phyloP scores from a whole-genome alignment of 2,113 vertebrate species.

The Sorex araneus region DNA sequence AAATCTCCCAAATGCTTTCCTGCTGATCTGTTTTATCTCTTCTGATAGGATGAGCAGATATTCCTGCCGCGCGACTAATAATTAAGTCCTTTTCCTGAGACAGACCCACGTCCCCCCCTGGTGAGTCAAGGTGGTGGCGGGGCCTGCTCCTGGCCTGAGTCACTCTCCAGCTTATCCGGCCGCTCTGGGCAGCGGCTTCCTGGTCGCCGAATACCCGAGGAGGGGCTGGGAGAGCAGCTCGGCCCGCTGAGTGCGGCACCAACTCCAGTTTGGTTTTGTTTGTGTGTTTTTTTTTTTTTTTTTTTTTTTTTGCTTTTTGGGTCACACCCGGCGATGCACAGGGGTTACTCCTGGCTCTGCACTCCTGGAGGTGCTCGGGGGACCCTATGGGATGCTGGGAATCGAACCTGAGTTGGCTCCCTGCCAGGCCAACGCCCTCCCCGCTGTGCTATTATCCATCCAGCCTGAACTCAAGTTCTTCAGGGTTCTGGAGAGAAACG shows the following conservation, averaged over 20 bases:
- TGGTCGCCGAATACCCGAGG: background rate
- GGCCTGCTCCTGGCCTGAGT: background rate
- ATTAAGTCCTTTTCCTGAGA: slow-evolving; percentile 23
- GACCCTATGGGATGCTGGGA: too few species aligned
- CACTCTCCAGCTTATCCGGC: background rate
- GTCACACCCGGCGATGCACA: too few species aligned
- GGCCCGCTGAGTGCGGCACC: background rate
- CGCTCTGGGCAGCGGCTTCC: background rate
- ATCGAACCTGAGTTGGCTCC: too few species aligned
- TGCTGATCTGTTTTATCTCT: slow-evolving; percentile 76
- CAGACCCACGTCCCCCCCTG: background rate
- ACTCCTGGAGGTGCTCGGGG: too few species aligned
- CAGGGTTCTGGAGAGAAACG: too few species aligned
- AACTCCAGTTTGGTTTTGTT: too few species aligned
- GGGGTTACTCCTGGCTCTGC: too few species aligned
- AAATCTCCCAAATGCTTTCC: slow-evolving; percentile 68
- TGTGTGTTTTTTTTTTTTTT: too few species aligned
- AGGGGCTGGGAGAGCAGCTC: background rate
- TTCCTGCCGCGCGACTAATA: background rate
- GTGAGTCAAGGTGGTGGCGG: background rate
- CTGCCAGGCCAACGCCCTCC: too few species aligned
- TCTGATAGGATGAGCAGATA: slow-evolving; percentile 70
- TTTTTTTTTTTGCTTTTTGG: too few species aligned
- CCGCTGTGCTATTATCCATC: too few species aligned
- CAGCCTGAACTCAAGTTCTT: background rate